Evolutionary conservation across 2,797 vertebrate species (phyloP).

Genomic region (Onychomys torridus): DNA sequence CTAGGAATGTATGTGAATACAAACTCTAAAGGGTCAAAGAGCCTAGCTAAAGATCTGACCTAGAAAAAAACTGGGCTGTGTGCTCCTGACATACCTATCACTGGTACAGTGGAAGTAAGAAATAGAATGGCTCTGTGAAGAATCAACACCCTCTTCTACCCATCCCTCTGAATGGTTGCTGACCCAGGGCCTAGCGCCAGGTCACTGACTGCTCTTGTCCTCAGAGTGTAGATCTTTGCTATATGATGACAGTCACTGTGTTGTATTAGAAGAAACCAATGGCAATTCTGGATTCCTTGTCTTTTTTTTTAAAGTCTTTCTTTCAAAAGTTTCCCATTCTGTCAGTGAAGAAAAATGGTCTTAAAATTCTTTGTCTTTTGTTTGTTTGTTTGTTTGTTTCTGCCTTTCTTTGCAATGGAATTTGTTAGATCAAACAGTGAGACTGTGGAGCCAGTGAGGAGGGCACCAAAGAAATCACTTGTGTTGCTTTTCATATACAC

Average conservation of each 20-base stretch:
- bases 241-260: neutral
- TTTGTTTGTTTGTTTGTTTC: constrained; percentile 40
- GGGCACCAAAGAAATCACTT: neutral
- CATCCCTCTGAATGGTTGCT: neutral
- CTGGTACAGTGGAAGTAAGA: constrained; percentile 4
- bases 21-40: neutral
- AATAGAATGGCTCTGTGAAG: neutral
- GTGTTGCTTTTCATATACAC: constrained; percentile 25
- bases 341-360: neutral
- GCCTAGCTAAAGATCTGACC: neutral
- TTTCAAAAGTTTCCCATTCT: neutral
- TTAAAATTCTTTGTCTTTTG: neutral
- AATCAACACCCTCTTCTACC: neutral
- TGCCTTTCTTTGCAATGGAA: neutral
- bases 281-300: neutral
- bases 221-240: neutral
- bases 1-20: neutral
- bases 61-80: neutral
- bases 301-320: neutral
- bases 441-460: neutral
- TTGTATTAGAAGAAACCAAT: neutral
- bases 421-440: neutral
- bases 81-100: neutral
- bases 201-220: neutral
- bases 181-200: neutral